Evolutionary conservation across 1,140 invertebrate species (phyloP), one percentile per base, ranked within the genome.

Genomic region (Centruroides vittatus): DNA sequence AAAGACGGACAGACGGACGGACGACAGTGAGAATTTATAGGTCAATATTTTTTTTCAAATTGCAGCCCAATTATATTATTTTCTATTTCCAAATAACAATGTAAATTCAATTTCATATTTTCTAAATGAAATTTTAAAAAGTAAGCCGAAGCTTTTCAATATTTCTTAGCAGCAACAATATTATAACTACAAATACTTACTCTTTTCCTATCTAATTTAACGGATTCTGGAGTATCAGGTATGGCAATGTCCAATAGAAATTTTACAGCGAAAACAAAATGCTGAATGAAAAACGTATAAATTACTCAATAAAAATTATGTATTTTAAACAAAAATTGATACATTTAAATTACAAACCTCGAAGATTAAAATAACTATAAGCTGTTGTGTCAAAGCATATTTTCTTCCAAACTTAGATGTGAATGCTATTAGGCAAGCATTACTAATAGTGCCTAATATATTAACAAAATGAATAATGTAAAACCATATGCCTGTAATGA

Each of bases 381-480:
- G 69, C 59, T 72, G 70, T 10, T 60, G 46, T 8, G 48, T 23
- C n/a, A 59, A 36, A 23, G 51, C 5, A 36, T 35, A 5, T 11
- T 55, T 56, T 47, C 59, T 53, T 0, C 73, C 73, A 70, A 74
- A 75, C 36, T 61, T 63, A 0, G 76, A 75, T 5, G 73, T 77
- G 65, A 76, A 78, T 8, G 73, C 75, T 54, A 78, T 73, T 0
- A 78, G 67, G 64, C 75, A 78, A 35, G 70, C 74, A 66, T 78
- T 76, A 53, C 69, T 74, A 8, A 76, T 66, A 10, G 77, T 74
- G 13, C 75, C 76, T 61, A 62, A 66, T 23, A 75, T 67, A 54
- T 76, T 77, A 35, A 78, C 62, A 62, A 78, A 73, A 34, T 70
- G 59, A 46, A 77, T 65, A 55, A 78, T 76, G 10, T 68, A 55